Evolutionary conservation across 1,140 invertebrate genomes (phyloP).

Genomic region (Chironomus striatipennis): DNA sequence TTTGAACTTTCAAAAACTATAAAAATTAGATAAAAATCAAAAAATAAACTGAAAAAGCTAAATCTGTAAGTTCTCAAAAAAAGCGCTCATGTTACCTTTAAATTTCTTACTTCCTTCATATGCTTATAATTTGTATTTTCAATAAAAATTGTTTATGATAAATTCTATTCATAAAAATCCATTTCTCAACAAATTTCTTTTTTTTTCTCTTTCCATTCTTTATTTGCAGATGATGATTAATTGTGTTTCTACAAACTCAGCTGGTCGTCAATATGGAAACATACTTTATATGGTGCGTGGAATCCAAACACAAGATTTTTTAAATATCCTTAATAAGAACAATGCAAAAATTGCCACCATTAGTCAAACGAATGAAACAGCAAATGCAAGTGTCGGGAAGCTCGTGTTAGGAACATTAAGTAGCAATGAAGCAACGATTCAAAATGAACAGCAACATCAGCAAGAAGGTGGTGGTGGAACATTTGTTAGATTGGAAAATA

Average conservation of each 20-base stretch:
- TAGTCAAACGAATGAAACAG: conserved; percentile 2
- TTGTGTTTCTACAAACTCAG: neutral
- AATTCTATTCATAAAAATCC: neutral
- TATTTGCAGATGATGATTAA: conserved; percentile 13
- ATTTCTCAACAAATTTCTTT: neutral
- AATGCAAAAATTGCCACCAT: neutral
- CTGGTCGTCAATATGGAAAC: neutral
- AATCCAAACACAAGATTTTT: conserved; percentile 16
- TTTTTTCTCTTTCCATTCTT: neutral
- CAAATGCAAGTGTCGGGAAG: conserved; percentile 1
- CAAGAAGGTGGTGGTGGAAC: neutral
- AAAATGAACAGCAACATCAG: neutral
- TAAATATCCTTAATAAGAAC: conserved; percentile 16
- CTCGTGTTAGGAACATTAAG: neutral
- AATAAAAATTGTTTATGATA: too few species aligned
- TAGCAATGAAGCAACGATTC: neutral
- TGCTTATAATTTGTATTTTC: too few species aligned
- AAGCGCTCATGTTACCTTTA: too few species aligned
- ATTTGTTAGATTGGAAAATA: neutral
- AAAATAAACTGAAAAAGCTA: too few species aligned
- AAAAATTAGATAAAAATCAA: too few species aligned
- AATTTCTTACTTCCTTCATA: too few species aligned
- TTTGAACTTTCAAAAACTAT: too few species aligned
- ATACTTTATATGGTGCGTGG: conserved; percentile 5
- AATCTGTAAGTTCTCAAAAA: too few species aligned